Evolutionary conservation across 2,113 vertebrate genomes (phyloP).

Genomic region (Anthoscopus minutus): DNA sequence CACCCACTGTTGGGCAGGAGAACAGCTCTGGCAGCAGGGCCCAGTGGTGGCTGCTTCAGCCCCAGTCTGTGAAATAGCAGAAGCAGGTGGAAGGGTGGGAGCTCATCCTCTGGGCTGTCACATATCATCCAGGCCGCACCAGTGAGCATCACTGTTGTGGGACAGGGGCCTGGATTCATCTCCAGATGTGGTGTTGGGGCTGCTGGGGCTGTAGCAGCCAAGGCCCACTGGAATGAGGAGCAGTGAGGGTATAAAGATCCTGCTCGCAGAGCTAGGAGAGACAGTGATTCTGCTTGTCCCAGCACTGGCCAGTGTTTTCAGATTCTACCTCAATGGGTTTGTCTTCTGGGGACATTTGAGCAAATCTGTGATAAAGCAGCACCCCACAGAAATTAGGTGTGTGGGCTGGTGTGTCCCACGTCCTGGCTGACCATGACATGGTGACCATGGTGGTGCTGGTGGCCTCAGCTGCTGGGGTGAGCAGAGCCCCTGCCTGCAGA

Average conservation of each 20-base stretch:
- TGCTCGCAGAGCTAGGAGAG: not conserved
- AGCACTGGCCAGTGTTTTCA: not conserved
- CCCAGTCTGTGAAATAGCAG: not conserved
- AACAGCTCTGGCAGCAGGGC: too few species aligned
- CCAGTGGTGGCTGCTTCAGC: not conserved
- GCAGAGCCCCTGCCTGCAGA: not conserved
- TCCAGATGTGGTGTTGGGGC: not conserved
- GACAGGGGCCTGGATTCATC: not conserved
- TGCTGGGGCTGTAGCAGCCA: not conserved
- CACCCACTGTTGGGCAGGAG: not conserved
- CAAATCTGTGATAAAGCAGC: not conserved
- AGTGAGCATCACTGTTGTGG: fast-evolving
- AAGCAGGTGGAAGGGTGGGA: not conserved
- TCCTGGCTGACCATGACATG: fast-evolving
- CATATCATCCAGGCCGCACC: fast-evolving
- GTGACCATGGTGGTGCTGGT: not conserved
- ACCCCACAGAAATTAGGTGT: not conserved
- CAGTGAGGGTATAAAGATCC: not conserved
- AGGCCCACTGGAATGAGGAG: not conserved
- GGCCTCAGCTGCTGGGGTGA: not conserved
- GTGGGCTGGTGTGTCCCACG: fast-evolving
- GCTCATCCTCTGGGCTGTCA: not conserved
- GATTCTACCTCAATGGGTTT: not conserved
- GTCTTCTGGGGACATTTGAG: not conserved
- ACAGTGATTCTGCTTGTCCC: not conserved